These are phyloP conservation scores for Cheilosia scutellata DNA, from an alignment of 2,888 invertebrate genomes.

Conservation along the genomic window DNA sequence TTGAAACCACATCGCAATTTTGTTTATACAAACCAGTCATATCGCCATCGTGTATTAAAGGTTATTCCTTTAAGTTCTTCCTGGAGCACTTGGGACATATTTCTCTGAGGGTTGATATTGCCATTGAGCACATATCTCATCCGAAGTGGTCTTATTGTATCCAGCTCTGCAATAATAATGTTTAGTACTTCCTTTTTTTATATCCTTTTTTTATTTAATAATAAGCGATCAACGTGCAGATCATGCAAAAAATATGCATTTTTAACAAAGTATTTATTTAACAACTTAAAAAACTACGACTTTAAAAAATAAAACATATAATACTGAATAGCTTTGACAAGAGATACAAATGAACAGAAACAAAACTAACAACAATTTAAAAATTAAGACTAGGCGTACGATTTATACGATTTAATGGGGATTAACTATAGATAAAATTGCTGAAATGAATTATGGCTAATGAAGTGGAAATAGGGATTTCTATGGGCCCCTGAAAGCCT, in stretches of 20 bases:
- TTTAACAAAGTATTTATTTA: conserved; percentile 33
- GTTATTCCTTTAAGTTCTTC: conserved; percentile 76
- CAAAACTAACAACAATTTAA: background rate
- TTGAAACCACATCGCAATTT: conserved; percentile 61
- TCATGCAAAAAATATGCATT: conserved; percentile 7
- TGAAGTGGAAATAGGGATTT: no score
- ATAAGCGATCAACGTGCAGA: conserved; percentile 9
- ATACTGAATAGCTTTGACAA: conserved; percentile 11
- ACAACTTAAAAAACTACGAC: conserved; percentile 25
- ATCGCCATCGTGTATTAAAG: background rate
- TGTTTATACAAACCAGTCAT: conserved; percentile 46
- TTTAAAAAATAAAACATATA: conserved; percentile 7
- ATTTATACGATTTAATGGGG: no score
- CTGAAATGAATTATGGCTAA: no score
- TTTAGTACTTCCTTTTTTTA: background rate
- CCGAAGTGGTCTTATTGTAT: conserved; percentile 86
- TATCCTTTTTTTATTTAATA: background rate
- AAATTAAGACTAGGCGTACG: background rate
- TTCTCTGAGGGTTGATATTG: conserved; percentile 88
- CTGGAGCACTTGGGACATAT: conserved; percentile 85
- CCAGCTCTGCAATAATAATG: conserved; percentile 85
- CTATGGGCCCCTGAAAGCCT: no score
- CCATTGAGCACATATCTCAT: conserved; percentile 87
- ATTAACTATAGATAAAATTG: no score
- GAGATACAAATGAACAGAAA: background rate